Evolutionary conservation across 1,140 invertebrate species (phyloP), one percentile per base, ranked within the genome.

Genomic region (Cotesia chilonis): DNA sequence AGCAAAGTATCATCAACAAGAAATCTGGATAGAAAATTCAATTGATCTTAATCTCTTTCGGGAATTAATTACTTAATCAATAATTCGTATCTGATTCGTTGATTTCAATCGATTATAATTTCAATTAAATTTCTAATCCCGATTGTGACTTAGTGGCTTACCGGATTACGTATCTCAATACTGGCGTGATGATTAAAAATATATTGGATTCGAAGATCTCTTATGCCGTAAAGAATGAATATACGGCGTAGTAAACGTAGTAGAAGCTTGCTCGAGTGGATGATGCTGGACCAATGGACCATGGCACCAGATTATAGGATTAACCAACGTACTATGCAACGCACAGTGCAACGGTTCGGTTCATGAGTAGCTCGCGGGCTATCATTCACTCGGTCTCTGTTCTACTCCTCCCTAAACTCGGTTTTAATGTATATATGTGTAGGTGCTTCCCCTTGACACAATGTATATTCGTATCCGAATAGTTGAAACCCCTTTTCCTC

Each of bases 241-340:
- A 61, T 36, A 28, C 17, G 10, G 37, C 1, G 10, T 28, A 35
- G 4, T 12, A 61, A 61, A 28, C 7, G 28, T 61, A 9, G 59
- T 9, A 35, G 6, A 47, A n/a, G 37, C 12, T 64, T 17, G 35
- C 28, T 52, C 47, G 72, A 65, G 38, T 59, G 37, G 69, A 73
- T 70, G 75, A 75, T 68, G 65, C 10, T 68, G 68, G 55, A n/a
- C 71, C 77, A 80, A 80, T 79, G 78, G 77, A 80, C 74, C 76
- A 75, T 74, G 77, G 61, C 66, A 73, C 54, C 69, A 73, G 81
- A 82, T 83, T 81, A 82, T 82, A 76, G 78, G 78, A 80, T 81
- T 81, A 83, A 76, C 74, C 79, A 72, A 68, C 73, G 74, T 78
- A 74, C 73, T 75, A 73, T 71, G 76, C 73, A 75, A 68, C 70